Base-by-base conservation (phyloP, 2,888 invertebrate genomes). In the Orthosia gracilis region DNA sequence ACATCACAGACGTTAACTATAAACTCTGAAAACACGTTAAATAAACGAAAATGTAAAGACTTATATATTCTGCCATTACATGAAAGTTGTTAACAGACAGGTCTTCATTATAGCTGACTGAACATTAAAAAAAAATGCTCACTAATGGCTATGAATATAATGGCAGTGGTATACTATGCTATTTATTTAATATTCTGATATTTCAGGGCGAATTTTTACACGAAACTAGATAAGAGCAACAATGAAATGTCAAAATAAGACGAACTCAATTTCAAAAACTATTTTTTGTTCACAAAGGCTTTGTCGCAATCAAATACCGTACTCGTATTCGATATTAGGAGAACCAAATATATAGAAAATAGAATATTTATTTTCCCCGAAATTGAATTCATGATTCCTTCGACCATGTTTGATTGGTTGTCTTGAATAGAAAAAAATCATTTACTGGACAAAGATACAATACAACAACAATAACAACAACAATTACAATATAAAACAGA, bases 21-120 rank as follows among this genome's bases (percentile, higher is more conserved):
- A 52, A 45, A 45, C 23, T 54, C 18, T 40, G 50, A 15, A 50
- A 62, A 66, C 55, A 52, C 13, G 23, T 67, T 79, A 55, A 21
- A 49, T 52, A 4, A 15, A 31, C 45, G 62, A 66, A 74, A 75
- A 66, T 58, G 21, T 58, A 54, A 55, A 47, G 17, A 77, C 50
- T 58, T 66, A 21, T 40, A 68, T 15, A 54, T 67, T 67, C 50
- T 61, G 11, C 17, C 55, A 55, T 54, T 63, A 69, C 59, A 67
- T 76, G 47, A 50, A 59, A 66, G 18, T 80, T 67, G 31, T 80
- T 45, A 64, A 59, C 64, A 54, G 68, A 61, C 76, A 65, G 50
- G 54, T 31, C 47, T 50, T 71, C 67, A 61, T 71, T 81, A 68
- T 49, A 31, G 49, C 64, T 65, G 68, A 68, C 58, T 71, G 52